Evolutionary conservation across 2,888 invertebrate genomes (phyloP).

Genomic region (Perithous albicinctus): DNA sequence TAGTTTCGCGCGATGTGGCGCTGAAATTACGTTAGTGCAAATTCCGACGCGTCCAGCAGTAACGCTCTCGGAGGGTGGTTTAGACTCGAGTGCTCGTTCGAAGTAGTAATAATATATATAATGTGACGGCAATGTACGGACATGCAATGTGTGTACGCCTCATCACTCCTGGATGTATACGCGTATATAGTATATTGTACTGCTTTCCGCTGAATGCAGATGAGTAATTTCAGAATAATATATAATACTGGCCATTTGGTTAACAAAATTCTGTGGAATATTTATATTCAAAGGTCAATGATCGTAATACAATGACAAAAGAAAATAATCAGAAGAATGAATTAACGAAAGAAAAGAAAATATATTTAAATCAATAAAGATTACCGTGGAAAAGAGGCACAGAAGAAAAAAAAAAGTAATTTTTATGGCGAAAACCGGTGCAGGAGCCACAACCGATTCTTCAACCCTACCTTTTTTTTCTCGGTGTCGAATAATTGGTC

Average conservation of each 20-base stretch:
- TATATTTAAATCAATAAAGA: too few species aligned
- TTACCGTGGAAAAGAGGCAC: too few species aligned
- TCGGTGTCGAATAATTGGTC: too few species aligned
- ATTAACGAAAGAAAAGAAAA: neutral
- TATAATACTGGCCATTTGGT: neutral
- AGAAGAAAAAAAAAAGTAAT: too few species aligned
- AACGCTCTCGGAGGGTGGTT: slow-evolving; percentile 39
- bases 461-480: too few species aligned
- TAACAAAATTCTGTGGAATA: neutral
- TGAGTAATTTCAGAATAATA: neutral
- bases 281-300: neutral
- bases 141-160: neutral
- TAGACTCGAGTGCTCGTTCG: slow-evolving; percentile 21
- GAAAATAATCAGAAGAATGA: neutral
- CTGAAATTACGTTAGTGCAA: slow-evolving; percentile 56
- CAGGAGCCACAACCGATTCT: too few species aligned
- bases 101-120: slow-evolving; percentile 44
- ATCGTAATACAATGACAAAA: neutral
- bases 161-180: slow-evolving; percentile 18
- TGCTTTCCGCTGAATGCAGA: neutral
- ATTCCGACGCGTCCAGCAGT: slow-evolving; percentile 56
- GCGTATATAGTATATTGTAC: neutral
- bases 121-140: slow-evolving; percentile 13
- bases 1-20: slow-evolving; percentile 30
- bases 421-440: too few species aligned